Base-by-base conservation (phyloP, 2,797 vertebrate species). In the Spondyliosoma cantharus region DNA sequence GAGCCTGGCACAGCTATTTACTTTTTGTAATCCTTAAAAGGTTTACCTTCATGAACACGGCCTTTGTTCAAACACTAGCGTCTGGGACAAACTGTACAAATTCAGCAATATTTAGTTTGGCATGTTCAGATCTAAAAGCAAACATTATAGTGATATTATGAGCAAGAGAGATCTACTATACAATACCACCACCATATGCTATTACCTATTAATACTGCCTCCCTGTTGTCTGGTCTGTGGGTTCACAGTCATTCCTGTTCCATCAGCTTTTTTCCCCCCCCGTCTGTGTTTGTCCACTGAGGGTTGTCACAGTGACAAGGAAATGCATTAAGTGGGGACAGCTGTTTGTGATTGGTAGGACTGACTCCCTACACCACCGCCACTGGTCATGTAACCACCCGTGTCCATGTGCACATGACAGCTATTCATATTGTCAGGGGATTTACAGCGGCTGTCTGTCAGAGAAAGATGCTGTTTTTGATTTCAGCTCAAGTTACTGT, bases 251-350 rank as follows among this genome's bases (percentile, higher is more conserved):
- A 27, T 78, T 65, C 59, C 25, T 78, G 65, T 89, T 86, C 81
- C 64, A 82, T 80, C 73, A 79, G 52, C 63, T 79, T 54, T 61
- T 75, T 49, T 52, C 45, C 61, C 14, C 61, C 14, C 42, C 7
- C 13, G 2, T 64, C 52, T 71, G 48, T 78, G 65, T 90, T 87
- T 90, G 85, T 88, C 72, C 59, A 75, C 76, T 65, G 66, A 62
- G 54, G 67, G 93, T 92, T 89, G 88, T 88, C 90, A 88, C 75
- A 80, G 89, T 87, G 88, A 94, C 80, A 29, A 13, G 80, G 71
- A 88, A 80, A 92, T 82, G 71, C 63, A 74, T 56, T 69, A 86
- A 87, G 80, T 80, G 86, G 74, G 72, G 86, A 82, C 89, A 89
- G 89, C 88, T 92, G 91, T 81, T 74, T 78, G 78, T 87, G 91